Evolutionary conservation across 53 echinoderm and acorn worm species (phyloP).

Genomic region (Holothuria leucospilota): DNA sequence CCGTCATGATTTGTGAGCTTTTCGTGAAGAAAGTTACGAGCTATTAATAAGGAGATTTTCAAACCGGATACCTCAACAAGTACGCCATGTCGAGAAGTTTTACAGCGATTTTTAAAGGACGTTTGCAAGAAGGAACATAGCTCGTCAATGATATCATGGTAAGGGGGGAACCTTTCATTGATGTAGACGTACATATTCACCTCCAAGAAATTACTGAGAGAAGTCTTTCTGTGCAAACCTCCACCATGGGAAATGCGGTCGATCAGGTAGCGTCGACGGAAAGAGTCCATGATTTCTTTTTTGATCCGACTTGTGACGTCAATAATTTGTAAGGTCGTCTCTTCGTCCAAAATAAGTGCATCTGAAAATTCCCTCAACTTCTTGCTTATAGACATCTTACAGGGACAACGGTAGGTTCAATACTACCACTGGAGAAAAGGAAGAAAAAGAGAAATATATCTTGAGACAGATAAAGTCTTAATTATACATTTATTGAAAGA

Average conservation of each 20-base stretch:
- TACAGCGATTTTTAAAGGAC: neutral
- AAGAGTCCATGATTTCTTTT: neutral
- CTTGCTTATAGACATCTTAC: neutral
- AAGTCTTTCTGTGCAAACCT: neutral
- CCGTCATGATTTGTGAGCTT: neutral
- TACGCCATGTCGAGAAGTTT: neutral
- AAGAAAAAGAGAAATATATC: too few species aligned
- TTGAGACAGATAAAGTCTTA: too few species aligned
- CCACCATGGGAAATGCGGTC: neutral
- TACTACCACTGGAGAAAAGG: too few species aligned
- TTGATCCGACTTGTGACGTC: neutral
- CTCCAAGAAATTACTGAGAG: neutral
- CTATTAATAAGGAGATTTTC: neutral
- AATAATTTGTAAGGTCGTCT: neutral
- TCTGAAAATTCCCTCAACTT: neutral
- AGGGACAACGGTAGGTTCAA: too few species aligned
- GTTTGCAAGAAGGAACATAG: neutral
- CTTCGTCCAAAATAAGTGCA: neutral
- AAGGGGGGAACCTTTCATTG: slow-evolving; percentile 6
- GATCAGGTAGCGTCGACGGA: slow-evolving; percentile 2
- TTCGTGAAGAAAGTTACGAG: slow-evolving; percentile 13
- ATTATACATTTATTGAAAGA: too few species aligned
- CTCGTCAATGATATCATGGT: neutral
- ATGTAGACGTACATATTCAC: slow-evolving; percentile 5
- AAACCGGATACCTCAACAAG: neutral